Evolutionary conservation across 2,113 vertebrate genomes (phyloP).

Genomic region (Osmerus mordax): DNA sequence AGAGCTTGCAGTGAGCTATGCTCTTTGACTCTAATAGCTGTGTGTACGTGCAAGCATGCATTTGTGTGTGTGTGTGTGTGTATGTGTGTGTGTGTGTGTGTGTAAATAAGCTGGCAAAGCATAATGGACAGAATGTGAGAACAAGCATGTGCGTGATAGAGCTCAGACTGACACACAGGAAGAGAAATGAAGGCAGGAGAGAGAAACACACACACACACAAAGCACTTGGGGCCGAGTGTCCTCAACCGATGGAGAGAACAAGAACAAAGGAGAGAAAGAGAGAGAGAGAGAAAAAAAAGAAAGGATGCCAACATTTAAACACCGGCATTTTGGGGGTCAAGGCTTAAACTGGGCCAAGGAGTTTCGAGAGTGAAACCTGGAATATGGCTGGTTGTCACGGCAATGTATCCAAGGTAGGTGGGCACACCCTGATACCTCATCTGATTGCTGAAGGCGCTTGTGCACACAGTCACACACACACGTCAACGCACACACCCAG

Average conservation of each 20-base stretch:
- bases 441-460: constrained; percentile 73
- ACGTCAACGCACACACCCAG: constrained; percentile 10
- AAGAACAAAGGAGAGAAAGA: background rate
- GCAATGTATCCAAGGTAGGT: constrained; percentile 83
- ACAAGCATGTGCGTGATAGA: no score
- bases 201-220: constrained; percentile 3
- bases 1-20: no score
- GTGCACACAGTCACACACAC: constrained; percentile 3
- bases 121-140: no score
- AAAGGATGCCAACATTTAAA: constrained; percentile 32
- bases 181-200: background rate
- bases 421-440: constrained; percentile 75
- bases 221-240: background rate
- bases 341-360: constrained; percentile 26
- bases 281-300: constrained; percentile 24
- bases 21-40: no score
- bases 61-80: no score
- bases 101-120: no score
- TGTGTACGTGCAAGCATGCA: no score
- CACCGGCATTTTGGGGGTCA: no score
- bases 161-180: background rate
- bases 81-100: no score
- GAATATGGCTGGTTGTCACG: constrained; percentile 81
- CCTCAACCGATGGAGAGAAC: constrained; percentile 16
- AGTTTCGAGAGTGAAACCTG: constrained; percentile 66